phyloP scores from a whole-genome alignment of 2,797 vertebrate species.

The Tamandua tetradactyla region DNA sequence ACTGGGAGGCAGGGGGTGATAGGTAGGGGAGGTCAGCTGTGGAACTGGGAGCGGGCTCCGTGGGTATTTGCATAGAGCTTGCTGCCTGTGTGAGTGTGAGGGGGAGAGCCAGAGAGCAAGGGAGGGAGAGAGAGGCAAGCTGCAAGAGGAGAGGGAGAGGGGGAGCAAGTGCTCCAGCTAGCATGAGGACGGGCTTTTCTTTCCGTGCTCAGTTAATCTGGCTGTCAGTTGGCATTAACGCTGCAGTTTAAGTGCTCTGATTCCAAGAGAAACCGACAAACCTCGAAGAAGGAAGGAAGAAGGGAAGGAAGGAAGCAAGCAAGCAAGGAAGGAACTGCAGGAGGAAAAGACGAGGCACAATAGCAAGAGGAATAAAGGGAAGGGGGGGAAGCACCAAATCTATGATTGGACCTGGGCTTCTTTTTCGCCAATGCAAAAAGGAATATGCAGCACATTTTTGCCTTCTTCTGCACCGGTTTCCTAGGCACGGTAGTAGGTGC shows the following conservation, averaged over 20 bases:
- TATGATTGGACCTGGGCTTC: constrained; percentile 95
- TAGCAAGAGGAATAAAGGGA: constrained; percentile 78
- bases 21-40: constrained; percentile 57
- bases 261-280: constrained; percentile 82
- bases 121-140: constrained; percentile 68
- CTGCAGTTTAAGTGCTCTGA: constrained; percentile 87
- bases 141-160: constrained; percentile 58
- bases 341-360: constrained; percentile 79
- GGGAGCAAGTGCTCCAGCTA: constrained; percentile 71
- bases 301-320: constrained; percentile 82
- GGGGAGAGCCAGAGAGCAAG: constrained; percentile 78
- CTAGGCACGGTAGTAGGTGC: constrained; percentile 98
- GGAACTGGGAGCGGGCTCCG: constrained; percentile 72
- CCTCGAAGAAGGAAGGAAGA: constrained; percentile 80
- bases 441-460: constrained; percentile 99
- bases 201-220: constrained; percentile 87
- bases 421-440: constrained; percentile 98
- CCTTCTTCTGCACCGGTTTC: constrained; percentile 98
- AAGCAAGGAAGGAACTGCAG: constrained; percentile 73
- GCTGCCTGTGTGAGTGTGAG: constrained; percentile 78
- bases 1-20: constrained; percentile 4
- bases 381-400: constrained; percentile 84
- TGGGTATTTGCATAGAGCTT: constrained; percentile 77
- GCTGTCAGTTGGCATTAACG: constrained; percentile 88
- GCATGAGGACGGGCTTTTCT: constrained; percentile 85